These are phyloP conservation scores for Nixonia krombeini DNA, from an alignment of 1,140 invertebrate species.

Conservation along the genomic window DNA sequence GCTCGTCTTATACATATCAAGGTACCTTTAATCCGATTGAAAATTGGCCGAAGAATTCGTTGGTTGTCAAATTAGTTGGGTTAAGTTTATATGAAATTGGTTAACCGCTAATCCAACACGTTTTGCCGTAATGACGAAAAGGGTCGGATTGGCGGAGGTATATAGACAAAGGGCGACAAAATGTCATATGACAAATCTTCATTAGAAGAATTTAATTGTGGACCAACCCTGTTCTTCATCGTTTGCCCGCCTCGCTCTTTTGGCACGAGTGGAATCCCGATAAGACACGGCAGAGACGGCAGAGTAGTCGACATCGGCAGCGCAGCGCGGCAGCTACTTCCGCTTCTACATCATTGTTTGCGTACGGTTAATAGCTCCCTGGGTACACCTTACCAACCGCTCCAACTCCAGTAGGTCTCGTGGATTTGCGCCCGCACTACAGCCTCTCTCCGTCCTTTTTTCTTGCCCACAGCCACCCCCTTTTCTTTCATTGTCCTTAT, in stretches of 20 bases:
- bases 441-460: constrained; percentile 16
- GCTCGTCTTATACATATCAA: no score
- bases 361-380: constrained; percentile 68
- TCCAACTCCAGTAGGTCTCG: constrained; percentile 54
- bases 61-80: no score
- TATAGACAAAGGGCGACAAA: constrained; percentile 4
- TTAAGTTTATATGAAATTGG: no score
- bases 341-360: constrained; percentile 70
- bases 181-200: constrained; percentile 40
- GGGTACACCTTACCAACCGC: constrained; percentile 57
- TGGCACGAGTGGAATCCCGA: constrained; percentile 62
- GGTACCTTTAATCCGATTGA: no score
- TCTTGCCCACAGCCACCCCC: neutral
- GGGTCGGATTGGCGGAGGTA: neutral
- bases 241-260: constrained; percentile 30
- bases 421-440: constrained; percentile 48
- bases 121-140: neutral
- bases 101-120: no score
- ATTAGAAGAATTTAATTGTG: constrained; percentile 55
- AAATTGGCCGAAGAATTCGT: no score
- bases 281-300: constrained; percentile 52
- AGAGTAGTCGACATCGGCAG: constrained; percentile 27
- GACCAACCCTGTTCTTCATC: constrained; percentile 43
- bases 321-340: constrained; percentile 52
- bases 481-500: constrained; percentile 22